Base-by-base conservation (phyloP, 2,797 vertebrate species). In the Allenopithecus nigroviridis region DNA sequence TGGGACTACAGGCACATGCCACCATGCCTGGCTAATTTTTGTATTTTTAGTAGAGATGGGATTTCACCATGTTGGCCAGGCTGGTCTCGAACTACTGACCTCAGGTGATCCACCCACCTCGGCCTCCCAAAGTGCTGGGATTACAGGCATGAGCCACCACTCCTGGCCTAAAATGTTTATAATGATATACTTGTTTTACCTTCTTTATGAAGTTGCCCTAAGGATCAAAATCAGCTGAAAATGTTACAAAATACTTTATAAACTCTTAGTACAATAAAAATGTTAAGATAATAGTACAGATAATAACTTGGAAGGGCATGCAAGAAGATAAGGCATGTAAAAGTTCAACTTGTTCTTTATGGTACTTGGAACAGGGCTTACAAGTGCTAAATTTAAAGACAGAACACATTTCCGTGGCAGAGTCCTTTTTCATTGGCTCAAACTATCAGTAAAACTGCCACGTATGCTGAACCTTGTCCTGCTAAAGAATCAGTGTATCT, bases 381-480 rank as follows among this genome's bases (percentile, higher is more conserved):
- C 5, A 85, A 83, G n/a, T 41, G 88, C 53, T 89, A 92, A 84
- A 79, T 75, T 94, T 91, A 91, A 92, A 92, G 48, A 76, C 0
- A 84, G 16, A 95, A 95, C 28, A 91, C 19, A 84, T 48, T 87
- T 81, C 36, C 28, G 92, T 84, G 95, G 72, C 95, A 97, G 97
- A 98, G 96, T 97, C 59, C 89, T 98, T 96, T 96, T 46, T 36
- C 55, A 88, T 0, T 30, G 76, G 11, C 50, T 97, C 78, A 97
- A 97, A 96, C 50, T 92, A 95, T 57, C 72, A 79, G 9, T 48
- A 94, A 55, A 92, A 97, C 79, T 96, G 93, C 96, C 97, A 98
- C 3, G 0, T 89, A 94, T 55, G 68, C 95, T 98, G 97, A 98
- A 92, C 97, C 72, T 87, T 98, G 97, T 70, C 95, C 98, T 97